Conservation (phyloP, 2,113 vertebrate species). For the Brachypodius melanocephalos region DNA sequence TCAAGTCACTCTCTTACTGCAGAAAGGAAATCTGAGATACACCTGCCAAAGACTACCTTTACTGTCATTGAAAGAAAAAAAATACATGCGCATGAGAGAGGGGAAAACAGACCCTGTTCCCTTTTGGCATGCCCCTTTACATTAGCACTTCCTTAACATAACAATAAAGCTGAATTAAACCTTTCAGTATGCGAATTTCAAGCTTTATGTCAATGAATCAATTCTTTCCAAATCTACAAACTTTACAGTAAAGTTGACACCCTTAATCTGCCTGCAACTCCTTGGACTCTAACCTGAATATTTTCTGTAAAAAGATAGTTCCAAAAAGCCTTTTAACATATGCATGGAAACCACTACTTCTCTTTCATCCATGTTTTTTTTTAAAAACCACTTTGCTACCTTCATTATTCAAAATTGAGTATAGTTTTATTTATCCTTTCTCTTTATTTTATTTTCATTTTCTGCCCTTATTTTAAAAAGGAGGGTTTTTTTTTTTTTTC, state of each 20-base stretch:
- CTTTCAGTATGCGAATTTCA: not conserved
- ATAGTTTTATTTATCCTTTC: not conserved
- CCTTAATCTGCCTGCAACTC: not conserved
- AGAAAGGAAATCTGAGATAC: not conserved
- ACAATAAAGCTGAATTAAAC: not conserved
- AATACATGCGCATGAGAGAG: fast-evolving
- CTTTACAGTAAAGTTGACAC: not conserved
- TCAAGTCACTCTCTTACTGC: not conserved
- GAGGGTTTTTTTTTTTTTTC: fast-evolving
- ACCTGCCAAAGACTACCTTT: not conserved
- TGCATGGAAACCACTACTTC: not conserved
- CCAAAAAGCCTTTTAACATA: not conserved
- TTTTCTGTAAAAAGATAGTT: not conserved
- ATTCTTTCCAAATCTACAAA: not conserved
- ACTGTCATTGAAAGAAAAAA: not conserved
- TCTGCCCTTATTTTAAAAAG: fast-evolving
- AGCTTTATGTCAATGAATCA: not conserved
- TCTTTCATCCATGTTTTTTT: not conserved
- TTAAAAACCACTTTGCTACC: not conserved
- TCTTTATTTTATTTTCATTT: not conserved
- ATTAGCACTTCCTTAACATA: not conserved
- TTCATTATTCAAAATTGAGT: not conserved
- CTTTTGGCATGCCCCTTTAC: not conserved
- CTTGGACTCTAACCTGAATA: not conserved
- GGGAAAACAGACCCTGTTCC: not conserved